These are phyloP conservation scores for Lasioglossum oenotherae DNA, from an alignment of 2,888 invertebrate species.

Conservation along the genomic window DNA sequence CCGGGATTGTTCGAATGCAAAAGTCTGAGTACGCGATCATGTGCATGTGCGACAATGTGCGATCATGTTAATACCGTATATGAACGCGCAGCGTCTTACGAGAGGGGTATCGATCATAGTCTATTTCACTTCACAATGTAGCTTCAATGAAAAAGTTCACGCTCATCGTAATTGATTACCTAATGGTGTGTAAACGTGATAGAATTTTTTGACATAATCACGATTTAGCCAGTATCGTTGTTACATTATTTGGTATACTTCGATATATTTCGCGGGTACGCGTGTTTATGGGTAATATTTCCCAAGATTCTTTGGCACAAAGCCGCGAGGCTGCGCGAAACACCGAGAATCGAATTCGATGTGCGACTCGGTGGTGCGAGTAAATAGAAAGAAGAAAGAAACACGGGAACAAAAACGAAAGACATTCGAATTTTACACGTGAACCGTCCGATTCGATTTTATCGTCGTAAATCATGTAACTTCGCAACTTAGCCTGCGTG, in stretches of 20 bases:
- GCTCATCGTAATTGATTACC: constrained; percentile 21
- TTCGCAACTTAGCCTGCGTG: neutral
- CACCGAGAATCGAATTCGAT: constrained; percentile 67
- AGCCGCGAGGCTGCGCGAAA: constrained; percentile 61
- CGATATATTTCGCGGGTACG: constrained; percentile 74
- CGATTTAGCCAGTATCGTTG: neutral
- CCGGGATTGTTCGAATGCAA: neutral
- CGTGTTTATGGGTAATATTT: constrained; percentile 83
- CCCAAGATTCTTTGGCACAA: constrained; percentile 82
- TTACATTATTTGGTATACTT: neutral
- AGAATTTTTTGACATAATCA: neutral
- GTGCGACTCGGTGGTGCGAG: constrained; percentile 27
- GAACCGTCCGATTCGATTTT: neutral
- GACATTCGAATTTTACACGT: constrained; percentile 44
- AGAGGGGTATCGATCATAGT: constrained; percentile 40
- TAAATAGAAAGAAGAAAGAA: constrained; percentile 37
- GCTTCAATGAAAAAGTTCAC: constrained; percentile 32
- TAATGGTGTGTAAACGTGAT: constrained; percentile 35
- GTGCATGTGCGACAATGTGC: neutral
- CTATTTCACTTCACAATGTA: constrained; percentile 39
- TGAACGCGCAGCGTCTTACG: neutral
- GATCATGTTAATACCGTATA: neutral
- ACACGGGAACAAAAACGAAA: constrained; percentile 36
- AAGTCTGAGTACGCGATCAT: no score
- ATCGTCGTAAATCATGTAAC: neutral